Percentiles rank a stretch among this genome's conserved stretches.
Conservation (phyloP, 2,888 invertebrate genomes). For the Hydropsyche betteni region DNA sequence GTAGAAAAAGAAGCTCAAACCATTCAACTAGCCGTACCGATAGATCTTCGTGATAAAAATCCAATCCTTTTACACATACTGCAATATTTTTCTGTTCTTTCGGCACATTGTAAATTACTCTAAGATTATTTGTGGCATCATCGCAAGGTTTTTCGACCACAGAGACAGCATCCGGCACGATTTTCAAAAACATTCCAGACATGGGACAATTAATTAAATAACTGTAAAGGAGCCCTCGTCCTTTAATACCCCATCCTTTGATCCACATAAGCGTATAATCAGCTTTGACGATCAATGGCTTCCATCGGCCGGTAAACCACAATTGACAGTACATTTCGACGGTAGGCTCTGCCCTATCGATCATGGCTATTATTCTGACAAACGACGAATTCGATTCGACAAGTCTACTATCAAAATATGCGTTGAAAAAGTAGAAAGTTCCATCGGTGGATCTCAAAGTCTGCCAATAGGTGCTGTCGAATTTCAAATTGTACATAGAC, state of each 20-base stretch:
- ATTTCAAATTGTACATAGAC: conserved; percentile 88
- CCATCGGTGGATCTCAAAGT: conserved; percentile 82
- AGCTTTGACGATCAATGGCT: conserved; percentile 81
- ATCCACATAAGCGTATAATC: conserved; percentile 96
- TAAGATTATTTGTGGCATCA: conserved; percentile 83
- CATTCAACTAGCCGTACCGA: conserved; percentile 92
- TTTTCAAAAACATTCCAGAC: conserved; percentile 76
- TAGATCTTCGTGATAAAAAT: conserved; percentile 90
- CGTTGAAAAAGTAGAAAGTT: conserved; percentile 90
- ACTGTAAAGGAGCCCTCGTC: conserved; percentile 89
- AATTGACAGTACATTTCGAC: conserved; percentile 86
- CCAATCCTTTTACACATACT: conserved; percentile 93
- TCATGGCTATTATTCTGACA: conserved; percentile 86
- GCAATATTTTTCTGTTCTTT: conserved; percentile 81
- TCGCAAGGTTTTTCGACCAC: conserved; percentile 87
- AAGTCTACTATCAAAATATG: conserved; percentile 85
- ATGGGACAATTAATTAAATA: conserved; percentile 90
- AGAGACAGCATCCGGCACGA: conserved; percentile 84
- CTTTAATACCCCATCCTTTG: conserved; percentile 93
- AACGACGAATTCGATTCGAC: conserved; percentile 79
- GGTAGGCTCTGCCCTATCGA: conserved; percentile 86
- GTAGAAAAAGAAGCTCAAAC: conserved; percentile 85
- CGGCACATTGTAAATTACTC: conserved; percentile 83
- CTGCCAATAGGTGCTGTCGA: conserved; percentile 95
- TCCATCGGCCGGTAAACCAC: conserved; percentile 78